These are phyloP conservation scores for Acrocephalus scirpaceus DNA, from an alignment of 2,797 vertebrate genomes.

Conservation along the genomic window DNA sequence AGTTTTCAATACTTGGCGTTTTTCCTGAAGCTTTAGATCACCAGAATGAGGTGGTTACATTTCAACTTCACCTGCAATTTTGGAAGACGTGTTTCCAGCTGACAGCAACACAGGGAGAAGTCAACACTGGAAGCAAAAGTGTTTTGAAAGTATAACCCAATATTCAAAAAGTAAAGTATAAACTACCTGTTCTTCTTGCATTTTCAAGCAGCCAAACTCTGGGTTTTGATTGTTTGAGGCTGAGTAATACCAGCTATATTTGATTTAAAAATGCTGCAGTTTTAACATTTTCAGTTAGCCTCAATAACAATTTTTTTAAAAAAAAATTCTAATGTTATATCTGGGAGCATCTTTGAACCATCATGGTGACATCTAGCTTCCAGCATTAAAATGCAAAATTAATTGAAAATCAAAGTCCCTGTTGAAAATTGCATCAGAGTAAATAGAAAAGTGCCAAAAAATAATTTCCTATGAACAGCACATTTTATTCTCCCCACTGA, in stretches of 20 bases:
- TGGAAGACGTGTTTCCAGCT: background rate
- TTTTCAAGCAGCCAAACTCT: background rate
- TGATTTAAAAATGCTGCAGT: background rate
- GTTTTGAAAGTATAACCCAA: background rate
- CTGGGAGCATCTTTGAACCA: background rate
- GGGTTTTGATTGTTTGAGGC: background rate
- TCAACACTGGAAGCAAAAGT: fast-evolving
- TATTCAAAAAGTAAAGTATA: background rate
- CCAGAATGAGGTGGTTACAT: background rate
- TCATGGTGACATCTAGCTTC: background rate
- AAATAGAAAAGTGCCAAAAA: background rate
- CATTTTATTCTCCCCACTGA: background rate
- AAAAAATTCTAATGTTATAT: background rate
- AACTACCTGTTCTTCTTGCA: background rate
- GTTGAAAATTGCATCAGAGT: background rate
- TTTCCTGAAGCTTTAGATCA: background rate
- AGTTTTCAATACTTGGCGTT: background rate
- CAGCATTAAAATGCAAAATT: background rate
- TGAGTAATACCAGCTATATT: background rate
- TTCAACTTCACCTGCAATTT: background rate
- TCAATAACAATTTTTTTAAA: background rate
- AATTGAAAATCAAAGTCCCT: background rate
- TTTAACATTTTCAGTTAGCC: background rate
- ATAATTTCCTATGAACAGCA: background rate
- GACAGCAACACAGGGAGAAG: background rate